phyloP scores from a whole-genome alignment of 2,797 vertebrate species.

The Smutsia gigantea region DNA sequence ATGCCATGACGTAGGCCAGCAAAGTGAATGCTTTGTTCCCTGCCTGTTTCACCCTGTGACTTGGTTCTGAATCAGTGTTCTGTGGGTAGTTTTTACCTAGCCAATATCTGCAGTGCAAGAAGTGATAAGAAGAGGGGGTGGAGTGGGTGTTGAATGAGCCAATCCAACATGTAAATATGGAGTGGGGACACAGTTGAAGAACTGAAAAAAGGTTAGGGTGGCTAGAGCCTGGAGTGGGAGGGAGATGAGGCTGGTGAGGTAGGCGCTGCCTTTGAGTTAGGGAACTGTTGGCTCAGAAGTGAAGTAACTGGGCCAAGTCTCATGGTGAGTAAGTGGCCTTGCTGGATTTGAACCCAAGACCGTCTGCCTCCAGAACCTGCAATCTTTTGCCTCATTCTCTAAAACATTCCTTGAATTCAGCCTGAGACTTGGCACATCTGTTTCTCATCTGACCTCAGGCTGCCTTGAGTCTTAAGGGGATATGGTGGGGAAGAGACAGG shows the following conservation, averaged over 20 bases:
- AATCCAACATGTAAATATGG: neutral
- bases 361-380: neutral
- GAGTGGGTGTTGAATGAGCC: neutral
- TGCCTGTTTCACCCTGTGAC: neutral
- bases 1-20: neutral
- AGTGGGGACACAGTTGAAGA: neutral
- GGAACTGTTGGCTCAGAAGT: neutral
- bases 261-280: neutral
- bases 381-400: neutral
- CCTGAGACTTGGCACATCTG: neutral
- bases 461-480: neutral
- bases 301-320: neutral
- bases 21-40: neutral
- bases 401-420: constrained; percentile 16
- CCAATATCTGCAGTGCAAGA: neutral
- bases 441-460: constrained; percentile 33
- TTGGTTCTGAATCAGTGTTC: constrained; percentile 5
- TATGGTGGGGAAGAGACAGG: neutral
- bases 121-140: neutral
- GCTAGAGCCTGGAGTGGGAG: neutral
- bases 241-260: neutral
- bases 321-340: neutral
- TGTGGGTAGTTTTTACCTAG: neutral
- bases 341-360: neutral
- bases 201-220: constrained; percentile 7